phyloP scores from a whole-genome alignment of 2,797 vertebrate genomes.

The Columba guinea region DNA sequence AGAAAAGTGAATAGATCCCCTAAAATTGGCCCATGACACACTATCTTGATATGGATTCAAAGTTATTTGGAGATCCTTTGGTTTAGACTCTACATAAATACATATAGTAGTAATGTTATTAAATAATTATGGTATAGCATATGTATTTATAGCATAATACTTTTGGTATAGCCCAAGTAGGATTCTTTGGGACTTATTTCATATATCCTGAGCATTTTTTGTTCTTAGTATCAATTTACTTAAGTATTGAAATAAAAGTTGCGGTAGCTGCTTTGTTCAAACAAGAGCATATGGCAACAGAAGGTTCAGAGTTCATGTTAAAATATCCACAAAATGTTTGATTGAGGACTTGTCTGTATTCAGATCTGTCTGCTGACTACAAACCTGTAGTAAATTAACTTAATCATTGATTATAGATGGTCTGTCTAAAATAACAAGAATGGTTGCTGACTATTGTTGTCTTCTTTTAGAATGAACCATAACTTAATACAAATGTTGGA shows the following conservation, averaged over 20 bases:
- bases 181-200: neutral
- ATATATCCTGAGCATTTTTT: neutral
- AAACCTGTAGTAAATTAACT: neutral
- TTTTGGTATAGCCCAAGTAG: neutral
- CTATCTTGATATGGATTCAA: neutral
- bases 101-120: neutral
- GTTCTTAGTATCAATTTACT: neutral
- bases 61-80: neutral
- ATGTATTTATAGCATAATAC: neutral
- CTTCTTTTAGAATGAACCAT: neutral
- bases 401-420: neutral
- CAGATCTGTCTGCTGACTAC: neutral
- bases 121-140: neutral
- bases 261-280: neutral
- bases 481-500: neutral
- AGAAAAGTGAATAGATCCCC: neutral
- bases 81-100: neutral
- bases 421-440: neutral
- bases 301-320: neutral
- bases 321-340: neutral
- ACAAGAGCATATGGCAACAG: neutral
- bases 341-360: neutral
- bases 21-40: rapidly evolving
- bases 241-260: neutral
- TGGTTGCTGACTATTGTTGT: neutral